Conservation (phyloP, 37 sponge, comb jelly and placozoan species). For the Halichondria panicea region DNA sequence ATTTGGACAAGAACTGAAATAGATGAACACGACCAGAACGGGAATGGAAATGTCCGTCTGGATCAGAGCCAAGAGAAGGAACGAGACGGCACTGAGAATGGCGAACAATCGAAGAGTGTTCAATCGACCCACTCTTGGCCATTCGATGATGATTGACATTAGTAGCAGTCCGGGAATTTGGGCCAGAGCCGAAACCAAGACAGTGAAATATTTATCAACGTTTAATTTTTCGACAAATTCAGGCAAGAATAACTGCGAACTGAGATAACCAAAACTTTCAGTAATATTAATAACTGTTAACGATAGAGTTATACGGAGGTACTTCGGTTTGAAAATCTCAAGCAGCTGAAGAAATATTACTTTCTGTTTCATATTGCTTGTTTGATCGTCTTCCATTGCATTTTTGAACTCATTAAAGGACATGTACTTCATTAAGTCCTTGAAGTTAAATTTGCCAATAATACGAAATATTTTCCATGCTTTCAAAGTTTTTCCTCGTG, state of each 20-base stretch:
- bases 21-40: conserved; percentile 41
- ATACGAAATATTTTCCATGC: conserved; percentile 1
- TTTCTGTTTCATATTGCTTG: not conserved
- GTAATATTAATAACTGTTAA: conserved; percentile 9
- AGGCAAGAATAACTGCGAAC: conserved; percentile 41
- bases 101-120: conserved; percentile 49
- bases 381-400: not conserved
- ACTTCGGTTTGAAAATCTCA: conserved; percentile 29
- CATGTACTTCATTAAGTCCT: not conserved
- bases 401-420: not conserved
- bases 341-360: not conserved
- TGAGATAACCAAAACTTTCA: conserved; percentile 11
- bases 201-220: conserved; percentile 38
- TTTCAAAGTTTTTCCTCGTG: not conserved
- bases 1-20: conserved; percentile 47
- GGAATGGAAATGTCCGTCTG: conserved; percentile 27
- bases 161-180: conserved; percentile 64
- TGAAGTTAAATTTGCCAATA: conserved; percentile 25
- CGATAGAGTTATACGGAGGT: conserved; percentile 30
- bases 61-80: conserved; percentile 35
- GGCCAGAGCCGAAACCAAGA: conserved; percentile 29
- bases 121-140: conserved; percentile 55
- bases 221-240: conserved; percentile 12
- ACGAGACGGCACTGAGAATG: conserved; percentile 4
- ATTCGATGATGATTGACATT: conserved; percentile 61